Evolutionary conservation across 2,888 invertebrate species (phyloP).

Genomic region (Electrophaes corylata): DNA sequence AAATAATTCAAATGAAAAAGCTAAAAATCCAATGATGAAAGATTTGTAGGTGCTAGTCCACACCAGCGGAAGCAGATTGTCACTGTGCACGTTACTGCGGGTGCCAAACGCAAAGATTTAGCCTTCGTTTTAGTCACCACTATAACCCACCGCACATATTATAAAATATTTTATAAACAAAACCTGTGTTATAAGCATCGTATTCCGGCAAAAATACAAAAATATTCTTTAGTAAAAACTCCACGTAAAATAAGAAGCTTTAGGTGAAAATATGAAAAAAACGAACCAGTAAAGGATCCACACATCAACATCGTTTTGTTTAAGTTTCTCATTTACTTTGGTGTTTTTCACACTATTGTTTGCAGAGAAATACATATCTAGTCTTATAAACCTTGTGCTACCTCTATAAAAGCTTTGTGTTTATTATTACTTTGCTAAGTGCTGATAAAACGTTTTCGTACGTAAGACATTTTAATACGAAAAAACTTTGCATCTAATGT

Average conservation of each 20-base stretch:
- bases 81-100: too few relatives aligned
- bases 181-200: not conserved
- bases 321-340: constrained; percentile 20
- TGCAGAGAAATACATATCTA: constrained; percentile 8
- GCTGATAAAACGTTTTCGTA: not conserved
- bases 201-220: not conserved
- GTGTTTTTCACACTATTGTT: constrained; percentile 20
- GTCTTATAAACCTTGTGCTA: constrained; percentile 3
- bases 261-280: constrained; percentile 10
- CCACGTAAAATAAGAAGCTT: not conserved
- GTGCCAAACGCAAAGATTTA: too few relatives aligned
- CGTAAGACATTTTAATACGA: not conserved
- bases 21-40: too few relatives aligned
- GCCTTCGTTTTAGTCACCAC: too few relatives aligned
- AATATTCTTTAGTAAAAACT: not conserved
- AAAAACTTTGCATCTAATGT: too few relatives aligned
- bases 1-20: too few relatives aligned
- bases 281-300: constrained; percentile 4
- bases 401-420: constrained; percentile 2
- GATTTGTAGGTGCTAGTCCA: too few relatives aligned
- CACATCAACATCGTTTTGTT: constrained; percentile 21
- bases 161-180: too few relatives aligned
- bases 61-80: too few relatives aligned
- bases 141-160: too few relatives aligned
- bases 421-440: not conserved